phyloP scores from a whole-genome alignment of 2,888 invertebrate genomes.

The Cremastobaeus sp. region DNA sequence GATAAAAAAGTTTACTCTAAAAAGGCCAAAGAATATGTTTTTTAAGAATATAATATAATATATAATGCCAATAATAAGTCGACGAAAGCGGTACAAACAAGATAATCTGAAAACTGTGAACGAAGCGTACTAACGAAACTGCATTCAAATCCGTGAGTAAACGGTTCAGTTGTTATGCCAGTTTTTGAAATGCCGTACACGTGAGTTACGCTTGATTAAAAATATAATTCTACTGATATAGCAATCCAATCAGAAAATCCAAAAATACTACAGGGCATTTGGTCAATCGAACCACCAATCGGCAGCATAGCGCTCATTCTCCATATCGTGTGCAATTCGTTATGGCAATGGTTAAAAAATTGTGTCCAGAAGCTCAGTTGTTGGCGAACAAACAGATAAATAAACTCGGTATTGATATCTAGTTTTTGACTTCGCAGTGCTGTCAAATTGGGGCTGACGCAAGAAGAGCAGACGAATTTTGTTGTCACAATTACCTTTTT shows the following conservation, averaged over 20 bases:
- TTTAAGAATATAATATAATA: conserved; percentile 45
- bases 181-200: conserved; percentile 44
- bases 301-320: conserved; percentile 59
- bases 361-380: conserved; percentile 27
- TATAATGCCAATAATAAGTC: conserved; percentile 62
- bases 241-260: conserved; percentile 65
- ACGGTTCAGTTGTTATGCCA: conserved; percentile 15
- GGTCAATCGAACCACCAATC: conserved; percentile 59
- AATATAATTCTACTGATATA: conserved; percentile 61
- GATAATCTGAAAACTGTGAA: conserved; percentile 57
- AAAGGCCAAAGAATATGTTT: conserved; percentile 62
- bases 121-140: conserved; percentile 67
- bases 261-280: conserved; percentile 53
- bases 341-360: conserved; percentile 25
- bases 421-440: conserved; percentile 59
- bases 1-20: conserved; percentile 63
- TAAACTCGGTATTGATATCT: too few species aligned
- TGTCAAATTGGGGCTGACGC: conserved; percentile 61
- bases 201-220: conserved; percentile 52
- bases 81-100: conserved; percentile 48
- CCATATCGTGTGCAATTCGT: conserved; percentile 34
- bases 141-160: conserved; percentile 66
- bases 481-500: conserved; percentile 71
- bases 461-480: conserved; percentile 60
- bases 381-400: too few species aligned